These are phyloP conservation scores for Colossoma macropomum DNA, from an alignment of 2,113 vertebrate genomes.

Conservation along the genomic window DNA sequence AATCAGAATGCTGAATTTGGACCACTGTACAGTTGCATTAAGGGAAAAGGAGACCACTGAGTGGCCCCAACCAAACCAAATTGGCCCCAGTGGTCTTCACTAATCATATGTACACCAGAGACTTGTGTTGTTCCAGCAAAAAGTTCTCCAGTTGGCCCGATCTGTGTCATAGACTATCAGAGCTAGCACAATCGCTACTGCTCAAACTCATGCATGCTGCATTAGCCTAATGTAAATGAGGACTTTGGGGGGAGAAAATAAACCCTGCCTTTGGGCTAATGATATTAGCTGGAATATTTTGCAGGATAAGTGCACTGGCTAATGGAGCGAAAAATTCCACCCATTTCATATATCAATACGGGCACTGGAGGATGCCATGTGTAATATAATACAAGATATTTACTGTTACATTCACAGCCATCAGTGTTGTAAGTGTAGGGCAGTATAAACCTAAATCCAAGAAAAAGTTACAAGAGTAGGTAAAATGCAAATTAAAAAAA, in stretches of 20 bases:
- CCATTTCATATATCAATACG: neutral
- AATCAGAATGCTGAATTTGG: neutral
- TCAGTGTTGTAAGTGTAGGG: too few relatives aligned
- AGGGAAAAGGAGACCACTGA: neutral
- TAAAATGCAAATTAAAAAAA: too few relatives aligned
- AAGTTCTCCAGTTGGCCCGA: neutral
- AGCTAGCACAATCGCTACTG: constrained; percentile 10
- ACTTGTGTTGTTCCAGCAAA: neutral
- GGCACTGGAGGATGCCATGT: neutral
- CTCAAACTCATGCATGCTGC: neutral
- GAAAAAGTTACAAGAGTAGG: too few relatives aligned
- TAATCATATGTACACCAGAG: neutral
- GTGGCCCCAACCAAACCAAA: neutral
- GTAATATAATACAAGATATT: constrained; percentile 5
- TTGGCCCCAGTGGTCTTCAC: neutral
- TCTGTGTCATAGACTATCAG: neutral
- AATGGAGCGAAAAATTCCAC: constrained; percentile 31
- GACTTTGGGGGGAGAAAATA: neutral
- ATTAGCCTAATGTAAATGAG: constrained; percentile 19
- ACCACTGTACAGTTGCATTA: neutral
- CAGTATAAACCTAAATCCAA: too few relatives aligned
- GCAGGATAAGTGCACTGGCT: neutral
- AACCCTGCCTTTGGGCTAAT: constrained; percentile 3
- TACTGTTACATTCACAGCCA: too few relatives aligned
- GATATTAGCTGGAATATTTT: constrained; percentile 21